Conservation (phyloP, 2,113 vertebrate genomes). For the Podiceps cristatus region DNA sequence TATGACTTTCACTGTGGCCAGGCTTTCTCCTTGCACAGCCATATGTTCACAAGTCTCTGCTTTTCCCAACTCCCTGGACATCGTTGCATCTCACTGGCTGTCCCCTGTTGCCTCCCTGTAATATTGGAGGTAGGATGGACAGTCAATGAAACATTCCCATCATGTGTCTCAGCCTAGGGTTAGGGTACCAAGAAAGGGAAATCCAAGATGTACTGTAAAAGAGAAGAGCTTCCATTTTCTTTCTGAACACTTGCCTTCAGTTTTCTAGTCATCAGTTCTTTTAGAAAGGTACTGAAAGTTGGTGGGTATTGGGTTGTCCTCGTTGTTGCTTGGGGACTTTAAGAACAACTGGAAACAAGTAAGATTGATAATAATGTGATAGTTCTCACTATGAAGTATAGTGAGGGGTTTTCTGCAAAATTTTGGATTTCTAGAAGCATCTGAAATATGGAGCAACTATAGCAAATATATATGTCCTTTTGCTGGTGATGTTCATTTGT, state of each 20-base stretch:
- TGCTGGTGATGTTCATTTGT: neutral
- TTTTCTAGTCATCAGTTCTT: neutral
- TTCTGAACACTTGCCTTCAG: neutral
- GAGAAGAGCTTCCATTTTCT: neutral
- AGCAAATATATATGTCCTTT: neutral
- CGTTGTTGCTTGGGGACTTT: neutral
- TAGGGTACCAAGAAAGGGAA: neutral
- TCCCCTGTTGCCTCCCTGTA: neutral
- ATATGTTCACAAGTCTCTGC: neutral
- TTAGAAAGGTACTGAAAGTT: neutral
- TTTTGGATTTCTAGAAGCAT: neutral
- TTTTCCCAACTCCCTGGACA: too few species aligned
- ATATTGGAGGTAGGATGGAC: too few species aligned
- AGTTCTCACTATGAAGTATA: neutral
- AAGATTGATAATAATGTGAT: neutral
- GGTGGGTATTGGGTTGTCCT: neutral
- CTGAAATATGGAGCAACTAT: neutral
- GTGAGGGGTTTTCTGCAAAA: neutral
- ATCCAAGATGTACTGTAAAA: neutral
- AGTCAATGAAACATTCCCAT: neutral
- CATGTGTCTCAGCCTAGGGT: neutral
- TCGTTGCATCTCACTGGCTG: neutral
- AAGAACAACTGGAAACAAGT: neutral
- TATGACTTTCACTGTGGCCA: accelerated
- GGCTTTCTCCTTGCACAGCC: neutral